These are phyloP conservation scores for Eumaeus atala DNA, from an alignment of 1,140 invertebrate species.

Conservation along the genomic window DNA sequence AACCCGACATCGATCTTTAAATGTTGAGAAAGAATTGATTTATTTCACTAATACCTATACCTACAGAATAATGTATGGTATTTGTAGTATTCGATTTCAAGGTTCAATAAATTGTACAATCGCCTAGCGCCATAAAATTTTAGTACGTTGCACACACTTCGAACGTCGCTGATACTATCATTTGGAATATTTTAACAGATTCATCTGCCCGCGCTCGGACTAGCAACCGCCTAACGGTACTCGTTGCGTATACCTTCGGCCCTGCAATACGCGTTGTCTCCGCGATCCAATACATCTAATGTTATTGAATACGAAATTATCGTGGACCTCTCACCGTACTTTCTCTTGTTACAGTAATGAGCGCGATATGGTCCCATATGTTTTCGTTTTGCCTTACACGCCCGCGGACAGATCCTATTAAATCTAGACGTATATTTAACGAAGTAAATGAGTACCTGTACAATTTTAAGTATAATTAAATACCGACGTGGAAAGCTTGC, in stretches of 20 bases:
- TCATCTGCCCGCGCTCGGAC: slow-evolving; percentile 32
- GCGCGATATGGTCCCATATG: slow-evolving; percentile 37
- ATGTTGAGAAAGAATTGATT: no score
- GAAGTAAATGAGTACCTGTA: slow-evolving; percentile 15
- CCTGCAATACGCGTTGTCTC: slow-evolving; percentile 50
- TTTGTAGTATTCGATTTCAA: no score
- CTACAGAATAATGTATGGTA: no score
- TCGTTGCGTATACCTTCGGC: slow-evolving; percentile 37
- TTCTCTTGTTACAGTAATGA: slow-evolving; percentile 59
- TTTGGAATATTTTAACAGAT: not conserved
- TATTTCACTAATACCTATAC: no score
- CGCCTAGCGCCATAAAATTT: no score
- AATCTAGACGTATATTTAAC: slow-evolving; percentile 10
- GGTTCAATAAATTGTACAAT: no score
- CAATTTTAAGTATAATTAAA: slow-evolving; percentile 31
- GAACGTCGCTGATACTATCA: no score
- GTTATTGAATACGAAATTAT: slow-evolving; percentile 66
- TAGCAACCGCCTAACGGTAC: slow-evolving; percentile 63
- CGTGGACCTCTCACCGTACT: slow-evolving; percentile 48
- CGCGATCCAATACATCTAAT: slow-evolving; percentile 61
- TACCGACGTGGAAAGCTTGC: slow-evolving; percentile 36
- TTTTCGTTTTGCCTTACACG: no score
- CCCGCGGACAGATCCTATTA: not conserved
- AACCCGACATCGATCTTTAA: no score
- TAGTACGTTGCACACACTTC: no score